These are phyloP conservation scores for Halesus radiatus DNA, from an alignment of 1,140 invertebrate species.

Conservation along the genomic window DNA sequence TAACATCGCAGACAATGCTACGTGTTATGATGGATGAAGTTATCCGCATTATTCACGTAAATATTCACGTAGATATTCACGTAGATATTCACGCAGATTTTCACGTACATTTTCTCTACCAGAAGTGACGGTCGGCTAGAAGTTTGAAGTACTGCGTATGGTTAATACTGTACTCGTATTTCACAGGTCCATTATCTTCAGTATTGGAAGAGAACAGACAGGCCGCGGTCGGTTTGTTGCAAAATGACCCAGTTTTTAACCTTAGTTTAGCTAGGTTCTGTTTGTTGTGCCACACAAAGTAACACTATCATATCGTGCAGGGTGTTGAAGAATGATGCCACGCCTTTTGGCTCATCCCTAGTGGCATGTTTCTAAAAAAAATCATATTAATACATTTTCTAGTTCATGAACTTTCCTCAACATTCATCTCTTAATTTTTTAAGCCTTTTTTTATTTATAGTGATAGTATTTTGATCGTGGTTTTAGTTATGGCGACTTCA, in stretches of 20 bases:
- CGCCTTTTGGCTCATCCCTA: not conserved
- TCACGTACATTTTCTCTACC: not conserved
- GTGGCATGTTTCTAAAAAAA: no score
- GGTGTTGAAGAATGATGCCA: not conserved
- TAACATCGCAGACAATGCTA: not conserved
- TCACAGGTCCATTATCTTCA: slow-evolving; percentile 16
- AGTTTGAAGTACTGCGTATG: no score
- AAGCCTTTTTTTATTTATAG: no score
- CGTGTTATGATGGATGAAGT: slow-evolving; percentile 7
- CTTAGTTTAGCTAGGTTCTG: not conserved
- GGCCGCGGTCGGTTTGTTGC: not conserved
- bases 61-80: no score
- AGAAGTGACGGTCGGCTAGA: slow-evolving; percentile 11
- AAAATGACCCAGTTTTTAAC: slow-evolving; percentile 38
- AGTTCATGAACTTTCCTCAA: no score
- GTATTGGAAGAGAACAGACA: not conserved
- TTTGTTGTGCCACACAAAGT: not conserved
- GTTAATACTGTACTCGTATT: not conserved
- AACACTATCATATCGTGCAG: not conserved
- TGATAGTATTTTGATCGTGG: no score
- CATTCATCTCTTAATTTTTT: no score
- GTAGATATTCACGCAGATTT: no score
- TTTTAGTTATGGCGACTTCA: no score
- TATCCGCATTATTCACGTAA: not conserved
- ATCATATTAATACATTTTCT: no score